A percentile compares a stretch with the other conserved stretches of the same genome.
These are phyloP conservation scores for Cotesia glomerata DNA, from an alignment of 1,140 invertebrate genomes.

Conservation along the genomic window DNA sequence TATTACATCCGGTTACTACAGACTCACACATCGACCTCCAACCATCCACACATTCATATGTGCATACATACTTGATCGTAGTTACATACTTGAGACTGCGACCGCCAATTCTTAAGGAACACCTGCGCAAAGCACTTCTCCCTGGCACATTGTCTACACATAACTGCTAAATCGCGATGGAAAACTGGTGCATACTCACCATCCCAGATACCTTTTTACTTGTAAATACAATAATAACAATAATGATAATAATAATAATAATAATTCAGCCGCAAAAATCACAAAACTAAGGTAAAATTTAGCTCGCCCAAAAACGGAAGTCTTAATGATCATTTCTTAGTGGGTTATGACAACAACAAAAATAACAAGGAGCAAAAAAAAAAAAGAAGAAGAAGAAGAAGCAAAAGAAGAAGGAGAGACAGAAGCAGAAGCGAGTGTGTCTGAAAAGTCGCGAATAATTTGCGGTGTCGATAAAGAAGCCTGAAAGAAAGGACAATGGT, in stretches of 20 bases:
- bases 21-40: too few species aligned
- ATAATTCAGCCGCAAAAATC: too few species aligned
- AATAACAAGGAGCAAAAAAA: neutral
- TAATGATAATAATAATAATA: too few species aligned
- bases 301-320: neutral
- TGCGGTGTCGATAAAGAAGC: constrained; percentile 7
- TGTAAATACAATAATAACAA: too few species aligned
- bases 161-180: constrained; percentile 17
- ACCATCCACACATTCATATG: neutral
- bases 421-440: neutral
- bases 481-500: constrained; percentile 1
- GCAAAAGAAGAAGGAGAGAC: neutral
- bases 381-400: neutral
- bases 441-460: constrained; percentile 9
- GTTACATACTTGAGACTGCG: too few species aligned
- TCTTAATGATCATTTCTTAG: neutral
- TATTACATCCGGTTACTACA: constrained; percentile 41
- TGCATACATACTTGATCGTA: neutral
- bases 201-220: too few species aligned
- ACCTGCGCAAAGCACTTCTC: constrained; percentile 29
- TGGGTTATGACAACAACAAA: neutral
- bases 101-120: too few species aligned
- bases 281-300: neutral
- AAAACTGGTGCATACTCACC: constrained; percentile 21
- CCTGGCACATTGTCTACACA: constrained; percentile 33